A percentile compares a stretch with the other conserved stretches of the same genome.
Conservation (phyloP, 1,140 invertebrate species). For the Trichonephila inaurata region DNA sequence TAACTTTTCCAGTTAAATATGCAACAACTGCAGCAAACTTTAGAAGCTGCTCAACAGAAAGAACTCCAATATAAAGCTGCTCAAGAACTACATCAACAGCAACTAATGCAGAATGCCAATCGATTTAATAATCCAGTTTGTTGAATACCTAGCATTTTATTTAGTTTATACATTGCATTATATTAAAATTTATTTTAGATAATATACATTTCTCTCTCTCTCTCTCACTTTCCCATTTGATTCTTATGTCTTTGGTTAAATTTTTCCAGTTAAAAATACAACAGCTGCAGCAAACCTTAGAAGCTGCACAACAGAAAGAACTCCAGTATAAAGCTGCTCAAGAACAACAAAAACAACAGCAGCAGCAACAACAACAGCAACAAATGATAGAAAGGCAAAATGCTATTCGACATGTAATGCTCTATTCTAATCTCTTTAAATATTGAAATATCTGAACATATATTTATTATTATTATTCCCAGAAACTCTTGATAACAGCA, state of each 20-base stretch:
- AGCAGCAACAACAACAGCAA: slow-evolving; percentile 74
- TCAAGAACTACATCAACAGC: slow-evolving; percentile 76
- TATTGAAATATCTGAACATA: too few species aligned
- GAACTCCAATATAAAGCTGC: slow-evolving; percentile 87
- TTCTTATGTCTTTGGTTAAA: neutral
- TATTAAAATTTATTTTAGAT: neutral
- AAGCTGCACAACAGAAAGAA: slow-evolving; percentile 89
- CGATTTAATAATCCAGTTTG: slow-evolving; percentile 25
- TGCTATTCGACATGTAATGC: slow-evolving; percentile 60
- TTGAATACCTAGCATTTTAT: slow-evolving; percentile 18
- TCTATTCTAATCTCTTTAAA: neutral
- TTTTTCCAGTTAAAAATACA: slow-evolving; percentile 82
- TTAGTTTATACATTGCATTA: neutral
- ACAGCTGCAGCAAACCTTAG: slow-evolving; percentile 87
- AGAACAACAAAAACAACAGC: slow-evolving; percentile 75
- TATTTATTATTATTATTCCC: too few species aligned
- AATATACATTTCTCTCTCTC: neutral
- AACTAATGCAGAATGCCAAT: slow-evolving; percentile 66
- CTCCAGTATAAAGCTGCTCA: slow-evolving; percentile 86
- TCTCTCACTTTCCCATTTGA: neutral
- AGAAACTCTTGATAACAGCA: too few species aligned
- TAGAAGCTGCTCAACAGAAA: slow-evolving; percentile 90
- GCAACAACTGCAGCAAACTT: slow-evolving; percentile 86
- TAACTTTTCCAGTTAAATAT: slow-evolving; percentile 81
- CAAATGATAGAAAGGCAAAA: slow-evolving; percentile 70